phyloP scores from a whole-genome alignment of 2,797 vertebrate genomes.

The Pachyuromys duprasi region DNA sequence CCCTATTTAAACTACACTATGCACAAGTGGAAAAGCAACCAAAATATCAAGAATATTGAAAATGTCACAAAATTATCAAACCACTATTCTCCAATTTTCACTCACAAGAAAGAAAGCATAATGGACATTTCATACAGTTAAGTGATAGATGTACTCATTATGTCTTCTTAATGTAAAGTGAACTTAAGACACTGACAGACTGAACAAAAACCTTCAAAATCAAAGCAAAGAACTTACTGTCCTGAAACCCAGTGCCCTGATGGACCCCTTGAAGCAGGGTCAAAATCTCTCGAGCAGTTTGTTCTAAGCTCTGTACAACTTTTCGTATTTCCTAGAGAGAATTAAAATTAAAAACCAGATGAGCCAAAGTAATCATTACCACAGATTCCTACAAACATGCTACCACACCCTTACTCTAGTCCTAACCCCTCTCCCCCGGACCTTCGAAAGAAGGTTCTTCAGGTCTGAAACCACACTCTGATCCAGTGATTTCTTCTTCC shows the following conservation, averaged over 20 bases:
- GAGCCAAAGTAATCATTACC: constrained; percentile 25
- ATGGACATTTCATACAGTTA: constrained; percentile 13
- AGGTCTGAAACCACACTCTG: not conserved
- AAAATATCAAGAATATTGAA: constrained; percentile 5
- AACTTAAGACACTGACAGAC: not conserved
- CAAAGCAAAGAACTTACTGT: constrained; percentile 91
- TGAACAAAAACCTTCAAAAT: constrained; percentile 23
- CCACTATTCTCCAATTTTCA: constrained; percentile 49
- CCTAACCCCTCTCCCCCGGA: not conserved
- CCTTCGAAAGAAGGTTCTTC: not conserved
- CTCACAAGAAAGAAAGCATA: not conserved
- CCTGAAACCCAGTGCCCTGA: constrained; percentile 95
- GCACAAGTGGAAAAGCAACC: not conserved
- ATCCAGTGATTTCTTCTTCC: not conserved
- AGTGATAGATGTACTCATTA: not conserved
- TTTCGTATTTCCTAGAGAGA: constrained; percentile 94
- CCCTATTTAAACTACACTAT: not conserved
- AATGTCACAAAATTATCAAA: constrained; percentile 27
- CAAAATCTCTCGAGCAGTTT: constrained; percentile 96
- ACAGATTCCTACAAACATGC: not conserved
- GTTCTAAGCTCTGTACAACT: constrained; percentile 96
- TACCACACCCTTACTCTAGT: not conserved
- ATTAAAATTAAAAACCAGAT: constrained; percentile 60
- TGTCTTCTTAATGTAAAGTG: not conserved
- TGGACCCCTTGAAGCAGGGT: constrained; percentile 97